Evolutionary conservation across 2,797 vertebrate species (phyloP).

Genomic region (Centropyge bicolor): DNA sequence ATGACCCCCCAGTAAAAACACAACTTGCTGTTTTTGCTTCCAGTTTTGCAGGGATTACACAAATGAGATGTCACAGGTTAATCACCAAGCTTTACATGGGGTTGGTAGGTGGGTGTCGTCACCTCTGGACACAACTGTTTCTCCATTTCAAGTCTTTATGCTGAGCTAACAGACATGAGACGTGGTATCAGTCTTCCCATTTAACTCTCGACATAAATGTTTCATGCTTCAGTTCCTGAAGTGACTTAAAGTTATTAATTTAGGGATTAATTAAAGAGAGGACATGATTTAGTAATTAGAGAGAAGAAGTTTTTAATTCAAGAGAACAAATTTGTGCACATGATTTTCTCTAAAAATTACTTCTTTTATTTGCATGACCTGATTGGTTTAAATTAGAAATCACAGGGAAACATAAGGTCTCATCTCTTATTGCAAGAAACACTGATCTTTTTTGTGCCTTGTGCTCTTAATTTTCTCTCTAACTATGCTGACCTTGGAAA

Average conservation of each 20-base stretch:
- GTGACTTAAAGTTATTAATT: not conserved
- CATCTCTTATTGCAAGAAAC: slow-evolving; percentile 10
- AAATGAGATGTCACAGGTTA: too few species aligned
- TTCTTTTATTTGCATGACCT: not conserved
- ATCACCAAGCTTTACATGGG: too few species aligned
- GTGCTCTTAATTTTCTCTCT: slow-evolving; percentile 34
- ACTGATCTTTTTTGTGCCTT: slow-evolving; percentile 13
- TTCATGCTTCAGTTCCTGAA: not conserved
- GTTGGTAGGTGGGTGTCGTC: too few species aligned
- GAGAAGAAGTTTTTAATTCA: not conserved
- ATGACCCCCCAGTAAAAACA: too few species aligned
- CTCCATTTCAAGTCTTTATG: not conserved
- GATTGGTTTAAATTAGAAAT: not conserved
- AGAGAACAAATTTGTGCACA: not conserved
- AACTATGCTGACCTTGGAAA: slow-evolving; percentile 52
- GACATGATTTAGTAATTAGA: not conserved
- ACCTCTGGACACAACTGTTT: too few species aligned
- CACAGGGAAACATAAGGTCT: not conserved
- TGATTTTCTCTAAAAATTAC: not conserved
- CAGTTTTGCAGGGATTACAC: too few species aligned
- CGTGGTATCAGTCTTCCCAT: not conserved
- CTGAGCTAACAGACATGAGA: not conserved
- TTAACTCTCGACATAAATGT: not conserved
- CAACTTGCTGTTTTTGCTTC: too few species aligned
- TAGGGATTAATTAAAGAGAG: not conserved